Evolutionary conservation across 2,113 vertebrate species (phyloP), one percentile per base, ranked within the genome.

Genomic region (Herpailurus yagouaroundi): DNA sequence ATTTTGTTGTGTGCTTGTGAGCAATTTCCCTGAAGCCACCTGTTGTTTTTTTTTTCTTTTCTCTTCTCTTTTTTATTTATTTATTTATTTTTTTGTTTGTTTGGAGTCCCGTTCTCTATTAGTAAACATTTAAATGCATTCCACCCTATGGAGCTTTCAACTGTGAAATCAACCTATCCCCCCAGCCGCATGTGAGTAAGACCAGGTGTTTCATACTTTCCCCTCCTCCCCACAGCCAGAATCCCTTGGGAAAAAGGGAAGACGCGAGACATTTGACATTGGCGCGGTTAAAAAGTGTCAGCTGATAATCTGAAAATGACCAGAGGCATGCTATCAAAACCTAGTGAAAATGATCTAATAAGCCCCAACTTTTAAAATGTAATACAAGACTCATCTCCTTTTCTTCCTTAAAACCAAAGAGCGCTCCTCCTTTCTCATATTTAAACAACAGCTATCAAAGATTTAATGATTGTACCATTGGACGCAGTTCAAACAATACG

Each of bases 401-500:
- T 89, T 91, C 94, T 90, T 8, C 52, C 89, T 97, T 96, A 85
- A 79, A 89, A 97, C 76, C 57, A 82, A 95, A 96, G 45, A 57
- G 94, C 63, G 7, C 55, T 82, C 55, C 21, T 95, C 97, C 81
- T 52, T 63, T 64, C 83, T 76, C n/a, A 1, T 85, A 68, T 95
- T 98, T 95, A 96, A 97, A 96, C 95, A 82, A 69, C 89, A 80
- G 94, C 94, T 98, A 97, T 94, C 96, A 89, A 95, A 98, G 98
- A 97, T 98, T 98, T 97, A 97, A 52, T 0, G 97, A 98, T 95
- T 96, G 96, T 84, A 83, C 93, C 79, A 5, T 55, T 99, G 98
- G 99, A 98, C 63, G 0, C 13, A 98, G 98, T 98, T 99, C 98
- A 99, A 96, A 98, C 98, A 95, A 1, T 97, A 82, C 94, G 97